These are phyloP conservation scores for Sitta carolinensis DNA, from an alignment of 2,797 vertebrate species.

Conservation along the genomic window DNA sequence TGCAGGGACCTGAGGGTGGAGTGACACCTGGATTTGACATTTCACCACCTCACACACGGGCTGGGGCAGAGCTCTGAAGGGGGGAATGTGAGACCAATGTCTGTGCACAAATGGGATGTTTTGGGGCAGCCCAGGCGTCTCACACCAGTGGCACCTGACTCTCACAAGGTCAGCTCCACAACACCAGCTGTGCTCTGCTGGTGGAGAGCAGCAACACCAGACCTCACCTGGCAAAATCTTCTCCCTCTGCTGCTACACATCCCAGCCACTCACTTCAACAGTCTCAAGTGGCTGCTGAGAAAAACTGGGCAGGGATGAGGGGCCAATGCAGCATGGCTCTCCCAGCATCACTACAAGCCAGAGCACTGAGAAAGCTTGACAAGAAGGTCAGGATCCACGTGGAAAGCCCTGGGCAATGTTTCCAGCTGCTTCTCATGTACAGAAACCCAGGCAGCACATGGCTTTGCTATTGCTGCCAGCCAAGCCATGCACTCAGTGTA, in stretches of 20 bases:
- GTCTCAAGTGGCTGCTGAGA: neutral
- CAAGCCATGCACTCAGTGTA: neutral
- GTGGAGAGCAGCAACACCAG: neutral
- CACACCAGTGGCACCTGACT: neutral
- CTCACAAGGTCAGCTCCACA: neutral
- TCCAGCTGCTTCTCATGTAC: slow-evolving; percentile 1
- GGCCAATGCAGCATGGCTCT: neutral
- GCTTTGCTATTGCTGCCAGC: neutral
- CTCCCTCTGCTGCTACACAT: neutral
- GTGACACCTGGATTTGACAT: neutral
- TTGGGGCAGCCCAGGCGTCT: neutral
- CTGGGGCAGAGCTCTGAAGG: neutral
- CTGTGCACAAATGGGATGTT: rapidly evolving
- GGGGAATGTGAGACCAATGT: neutral
- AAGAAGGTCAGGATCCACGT: neutral
- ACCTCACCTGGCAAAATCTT: neutral
- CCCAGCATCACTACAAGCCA: neutral
- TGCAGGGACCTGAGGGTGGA: neutral
- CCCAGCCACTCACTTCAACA: neutral
- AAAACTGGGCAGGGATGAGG: neutral
- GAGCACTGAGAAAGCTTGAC: neutral
- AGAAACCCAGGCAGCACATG: neutral
- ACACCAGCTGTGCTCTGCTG: neutral
- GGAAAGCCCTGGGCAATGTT: neutral
- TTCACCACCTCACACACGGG: neutral